Percentiles rank a stretch among this genome's conserved stretches.
These are phyloP conservation scores for Spodoptera picta DNA, from an alignment of 2,888 invertebrate species.

Conservation along the genomic window DNA sequence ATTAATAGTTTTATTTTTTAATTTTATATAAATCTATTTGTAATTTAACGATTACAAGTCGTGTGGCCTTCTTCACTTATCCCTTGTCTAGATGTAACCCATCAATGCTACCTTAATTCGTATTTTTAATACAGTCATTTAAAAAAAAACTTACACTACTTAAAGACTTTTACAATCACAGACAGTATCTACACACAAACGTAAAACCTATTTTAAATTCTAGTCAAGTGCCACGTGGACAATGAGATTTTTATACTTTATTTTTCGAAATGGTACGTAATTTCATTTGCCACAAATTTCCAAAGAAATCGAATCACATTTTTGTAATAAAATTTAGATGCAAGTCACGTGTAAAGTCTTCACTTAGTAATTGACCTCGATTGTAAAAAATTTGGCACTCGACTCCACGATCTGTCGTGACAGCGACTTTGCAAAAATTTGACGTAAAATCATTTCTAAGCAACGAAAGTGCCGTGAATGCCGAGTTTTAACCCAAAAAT, in stretches of 20 bases:
- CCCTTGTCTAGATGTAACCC: too few relatives aligned
- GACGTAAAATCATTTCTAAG: conserved; percentile 28
- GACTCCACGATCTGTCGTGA: neutral
- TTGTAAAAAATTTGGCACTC: conserved; percentile 35
- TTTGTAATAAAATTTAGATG: neutral
- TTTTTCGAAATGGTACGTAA: conserved; percentile 12
- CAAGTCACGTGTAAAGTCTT: conserved; percentile 23
- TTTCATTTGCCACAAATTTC: conserved; percentile 16
- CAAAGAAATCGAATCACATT: conserved; percentile 3
- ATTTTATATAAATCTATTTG: too few relatives aligned
- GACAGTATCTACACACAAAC: neutral
- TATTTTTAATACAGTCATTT: too few relatives aligned
- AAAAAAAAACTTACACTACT: too few relatives aligned
- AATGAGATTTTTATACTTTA: conserved; percentile 18
- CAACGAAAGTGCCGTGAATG: conserved; percentile 38
- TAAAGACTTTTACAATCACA: too few relatives aligned
- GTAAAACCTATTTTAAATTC: conserved; percentile 18
- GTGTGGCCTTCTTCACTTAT: too few relatives aligned
- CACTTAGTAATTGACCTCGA: conserved; percentile 35
- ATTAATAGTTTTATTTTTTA: too few relatives aligned
- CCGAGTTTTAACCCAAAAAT: conserved; percentile 23
- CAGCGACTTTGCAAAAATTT: conserved; percentile 11
- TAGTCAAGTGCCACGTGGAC: neutral
- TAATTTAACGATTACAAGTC: too few relatives aligned
- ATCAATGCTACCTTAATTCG: too few relatives aligned